Evolutionary conservation across 2,113 vertebrate species (phyloP), one percentile per base, ranked within the genome.

Genomic region (Psittacara wagleri): DNA sequence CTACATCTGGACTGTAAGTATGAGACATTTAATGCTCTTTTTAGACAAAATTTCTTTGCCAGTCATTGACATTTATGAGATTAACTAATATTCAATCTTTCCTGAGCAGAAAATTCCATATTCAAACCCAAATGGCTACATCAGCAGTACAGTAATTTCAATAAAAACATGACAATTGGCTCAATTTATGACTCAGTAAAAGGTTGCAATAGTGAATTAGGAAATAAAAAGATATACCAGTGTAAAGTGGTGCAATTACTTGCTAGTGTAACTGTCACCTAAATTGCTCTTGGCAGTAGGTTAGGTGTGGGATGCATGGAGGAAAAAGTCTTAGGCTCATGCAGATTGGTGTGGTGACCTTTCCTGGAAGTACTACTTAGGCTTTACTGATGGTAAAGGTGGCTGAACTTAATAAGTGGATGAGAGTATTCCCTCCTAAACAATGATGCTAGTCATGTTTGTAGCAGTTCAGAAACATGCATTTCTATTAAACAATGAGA

Each of bases 31-130:
- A 80, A 64, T 29, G 13, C 8, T 95, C 29, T 15, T 11, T 75
- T 92, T 35, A 72, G 51, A 49, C 13, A 64, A 75, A 39, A 66
- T n/a, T 74, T 86, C 33, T 77, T 86, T 88, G 79, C 82, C 63
- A 66, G 35, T 29, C 55, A 59, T 52, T 83, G 75, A 85, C 75
- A 74, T 96, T 94, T 96, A 77, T 8, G 1, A 95, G 43, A 63
- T 27, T 72, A 46, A 83, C 48, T 80, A 51, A 86, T 73, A 17
- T 59, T 83, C 31, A 66, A 0, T 62, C 35, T 83, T 80, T 76
- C 54, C 54, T 74, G 29, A 83, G 43, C 17, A 86, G 54, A 96
- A 95, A 72, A 90, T 90, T 95, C 92, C 72, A 15, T 75, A 29
- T 69, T 78, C 46, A 46, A 74, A 55, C 51, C 55, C 85, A 90